Conservation (phyloP, 2,888 invertebrate species). For the Lasioglossum marginatum region DNA sequence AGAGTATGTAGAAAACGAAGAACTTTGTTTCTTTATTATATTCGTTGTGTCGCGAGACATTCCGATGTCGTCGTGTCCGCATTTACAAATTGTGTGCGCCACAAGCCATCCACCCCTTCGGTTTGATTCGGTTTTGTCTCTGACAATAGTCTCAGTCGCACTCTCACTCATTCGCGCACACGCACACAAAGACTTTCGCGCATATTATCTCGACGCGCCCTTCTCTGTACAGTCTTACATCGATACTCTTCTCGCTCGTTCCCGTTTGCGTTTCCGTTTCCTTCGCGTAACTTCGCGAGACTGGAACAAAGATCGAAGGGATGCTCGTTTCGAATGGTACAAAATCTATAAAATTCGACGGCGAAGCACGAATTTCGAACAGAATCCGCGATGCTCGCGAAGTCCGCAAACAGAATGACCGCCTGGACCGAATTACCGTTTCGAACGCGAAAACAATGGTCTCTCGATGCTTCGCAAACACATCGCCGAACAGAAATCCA, state of each 20-base stretch:
- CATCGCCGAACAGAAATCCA: neutral
- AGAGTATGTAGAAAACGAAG: constrained; percentile 70
- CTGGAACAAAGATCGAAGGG: constrained; percentile 36
- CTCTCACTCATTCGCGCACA: neutral
- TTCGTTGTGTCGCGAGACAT: constrained; percentile 73
- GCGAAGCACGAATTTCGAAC: neutral
- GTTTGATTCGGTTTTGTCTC: constrained; percentile 28
- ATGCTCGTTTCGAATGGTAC: constrained; percentile 20
- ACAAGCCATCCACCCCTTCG: constrained; percentile 35
- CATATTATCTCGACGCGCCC: constrained; percentile 8
- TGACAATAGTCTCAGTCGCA: constrained; percentile 3
- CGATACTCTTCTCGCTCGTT: constrained; percentile 9
- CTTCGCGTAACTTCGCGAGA: neutral
- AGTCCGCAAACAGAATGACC: neutral
- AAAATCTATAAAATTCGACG: constrained; percentile 47
- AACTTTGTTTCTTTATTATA: constrained; percentile 71
- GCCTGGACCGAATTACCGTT: neutral
- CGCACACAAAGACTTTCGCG: neutral
- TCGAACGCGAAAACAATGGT: neutral
- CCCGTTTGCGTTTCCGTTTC: neutral
- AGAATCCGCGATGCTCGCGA: neutral
- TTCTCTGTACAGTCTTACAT: constrained; percentile 58
- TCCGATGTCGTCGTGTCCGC: constrained; percentile 56
- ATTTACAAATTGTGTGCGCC: constrained; percentile 53
- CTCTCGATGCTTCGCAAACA: neutral